These are phyloP conservation scores for Siniperca obscura DNA, from an alignment of 2,797 vertebrate genomes.

Conservation along the genomic window DNA sequence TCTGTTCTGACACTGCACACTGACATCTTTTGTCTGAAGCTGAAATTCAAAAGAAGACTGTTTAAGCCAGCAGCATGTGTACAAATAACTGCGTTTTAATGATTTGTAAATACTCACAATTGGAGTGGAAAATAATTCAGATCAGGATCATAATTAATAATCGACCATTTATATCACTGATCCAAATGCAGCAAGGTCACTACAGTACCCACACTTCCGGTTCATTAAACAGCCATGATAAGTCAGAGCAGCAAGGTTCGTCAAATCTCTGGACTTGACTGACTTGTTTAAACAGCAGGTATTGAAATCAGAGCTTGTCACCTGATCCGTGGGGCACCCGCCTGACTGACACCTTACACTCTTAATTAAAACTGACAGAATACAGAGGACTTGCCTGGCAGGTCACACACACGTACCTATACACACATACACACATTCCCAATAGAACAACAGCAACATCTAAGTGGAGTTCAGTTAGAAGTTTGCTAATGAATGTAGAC, in stretches of 20 bases:
- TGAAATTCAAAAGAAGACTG: neutral
- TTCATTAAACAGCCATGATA: slow-evolving; percentile 1
- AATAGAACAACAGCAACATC: neutral
- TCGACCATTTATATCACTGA: neutral
- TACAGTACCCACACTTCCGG: neutral
- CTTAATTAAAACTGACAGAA: slow-evolving; percentile 80
- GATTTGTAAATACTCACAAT: neutral
- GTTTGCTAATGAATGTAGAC: slow-evolving; percentile 18
- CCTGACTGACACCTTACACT: slow-evolving; percentile 67
- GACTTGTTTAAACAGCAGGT: slow-evolving; percentile 41
- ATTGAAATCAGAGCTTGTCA: slow-evolving; percentile 76
- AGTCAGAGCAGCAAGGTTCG: slow-evolving; percentile 4
- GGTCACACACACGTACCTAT: neutral
- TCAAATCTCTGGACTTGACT: slow-evolving; percentile 71
- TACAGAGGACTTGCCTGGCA: slow-evolving; percentile 56
- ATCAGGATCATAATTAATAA: neutral
- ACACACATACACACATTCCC: slow-evolving; percentile 18
- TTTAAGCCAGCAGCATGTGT: neutral
- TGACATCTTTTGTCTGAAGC: slow-evolving; percentile 3
- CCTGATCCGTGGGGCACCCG: slow-evolving; percentile 55
- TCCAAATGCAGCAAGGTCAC: neutral
- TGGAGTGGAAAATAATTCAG: neutral
- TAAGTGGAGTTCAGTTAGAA: slow-evolving; percentile 11
- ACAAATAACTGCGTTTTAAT: neutral
- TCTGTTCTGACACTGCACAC: slow-evolving; percentile 40